These are phyloP conservation scores for Cephus nigrinus DNA, from an alignment of 2,888 invertebrate genomes.

Conservation along the genomic window DNA sequence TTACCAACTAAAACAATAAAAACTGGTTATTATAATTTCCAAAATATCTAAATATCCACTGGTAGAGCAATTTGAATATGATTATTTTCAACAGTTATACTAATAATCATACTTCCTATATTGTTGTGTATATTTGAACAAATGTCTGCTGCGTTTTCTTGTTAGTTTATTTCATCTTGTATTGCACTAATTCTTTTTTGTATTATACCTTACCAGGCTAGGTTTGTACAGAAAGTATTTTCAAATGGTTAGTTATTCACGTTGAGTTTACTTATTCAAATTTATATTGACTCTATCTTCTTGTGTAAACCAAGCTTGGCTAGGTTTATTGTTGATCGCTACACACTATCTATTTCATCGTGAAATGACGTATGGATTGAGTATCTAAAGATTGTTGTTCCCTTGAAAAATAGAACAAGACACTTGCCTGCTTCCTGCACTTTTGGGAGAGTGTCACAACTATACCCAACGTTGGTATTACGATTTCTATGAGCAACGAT, in stretches of 20 bases:
- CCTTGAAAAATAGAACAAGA: conserved; percentile 70
- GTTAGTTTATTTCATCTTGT: not conserved
- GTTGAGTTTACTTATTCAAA: not conserved
- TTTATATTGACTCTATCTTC: not conserved
- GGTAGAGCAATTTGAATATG: not conserved
- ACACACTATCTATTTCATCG: not conserved
- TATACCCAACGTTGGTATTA: conserved; percentile 85
- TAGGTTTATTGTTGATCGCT: not conserved
- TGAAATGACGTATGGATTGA: not conserved
- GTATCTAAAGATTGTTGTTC: not conserved
- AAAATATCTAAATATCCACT: not conserved
- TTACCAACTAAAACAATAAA: not conserved
- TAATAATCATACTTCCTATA: not conserved
- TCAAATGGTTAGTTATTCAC: not conserved
- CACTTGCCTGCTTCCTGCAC: conserved; percentile 80
- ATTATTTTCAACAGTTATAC: not conserved
- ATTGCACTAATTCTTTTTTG: not conserved
- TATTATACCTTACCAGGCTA: not conserved
- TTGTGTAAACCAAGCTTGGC: not conserved
- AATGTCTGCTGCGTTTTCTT: not conserved
- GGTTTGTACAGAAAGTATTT: not conserved
- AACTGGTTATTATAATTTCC: not conserved
- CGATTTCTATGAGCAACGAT: conserved; percentile 79
- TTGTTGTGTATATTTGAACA: not conserved
- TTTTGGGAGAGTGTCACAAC: conserved; percentile 81